A percentile compares a stretch with the other conserved stretches of the same genome.
Conservation (phyloP, 1,140 invertebrate genomes). For the Listronotus oregonensis region DNA sequence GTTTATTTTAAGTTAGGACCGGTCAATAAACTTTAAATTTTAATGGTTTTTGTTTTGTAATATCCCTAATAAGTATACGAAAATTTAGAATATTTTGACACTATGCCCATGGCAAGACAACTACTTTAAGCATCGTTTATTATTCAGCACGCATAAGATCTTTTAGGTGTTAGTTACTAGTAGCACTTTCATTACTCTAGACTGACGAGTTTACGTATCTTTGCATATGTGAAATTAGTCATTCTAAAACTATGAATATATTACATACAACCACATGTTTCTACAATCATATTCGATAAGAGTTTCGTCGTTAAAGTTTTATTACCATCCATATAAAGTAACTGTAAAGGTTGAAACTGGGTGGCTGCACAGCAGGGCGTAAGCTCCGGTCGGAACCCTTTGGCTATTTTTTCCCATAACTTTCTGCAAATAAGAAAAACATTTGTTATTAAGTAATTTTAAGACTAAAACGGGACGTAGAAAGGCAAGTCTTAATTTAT, state of each 20-base stretch:
- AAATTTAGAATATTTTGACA: no score
- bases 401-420: constrained; percentile 58
- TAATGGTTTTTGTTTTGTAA: no score
- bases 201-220: no score
- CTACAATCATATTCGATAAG: constrained; percentile 81
- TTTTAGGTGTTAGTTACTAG: constrained; percentile 7
- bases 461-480: no score
- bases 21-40: no score
- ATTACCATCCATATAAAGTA: constrained; percentile 75
- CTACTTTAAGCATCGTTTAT: no score
- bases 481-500: no score
- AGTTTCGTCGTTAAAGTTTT: constrained; percentile 75
- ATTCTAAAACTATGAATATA: constrained; percentile 1
- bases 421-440: constrained; percentile 65
- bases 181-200: no score
- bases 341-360: constrained; percentile 73
- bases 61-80: no score
- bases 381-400: constrained; percentile 61
- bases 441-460: no score
- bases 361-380: constrained; percentile 80
- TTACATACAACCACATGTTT: constrained; percentile 82
- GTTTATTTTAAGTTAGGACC: no score
- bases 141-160: neutral
- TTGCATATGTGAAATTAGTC: neutral
- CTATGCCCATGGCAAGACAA: no score